Base-by-base conservation (phyloP, 2,113 vertebrate genomes). In the Brachypteracias leptosomus region DNA sequence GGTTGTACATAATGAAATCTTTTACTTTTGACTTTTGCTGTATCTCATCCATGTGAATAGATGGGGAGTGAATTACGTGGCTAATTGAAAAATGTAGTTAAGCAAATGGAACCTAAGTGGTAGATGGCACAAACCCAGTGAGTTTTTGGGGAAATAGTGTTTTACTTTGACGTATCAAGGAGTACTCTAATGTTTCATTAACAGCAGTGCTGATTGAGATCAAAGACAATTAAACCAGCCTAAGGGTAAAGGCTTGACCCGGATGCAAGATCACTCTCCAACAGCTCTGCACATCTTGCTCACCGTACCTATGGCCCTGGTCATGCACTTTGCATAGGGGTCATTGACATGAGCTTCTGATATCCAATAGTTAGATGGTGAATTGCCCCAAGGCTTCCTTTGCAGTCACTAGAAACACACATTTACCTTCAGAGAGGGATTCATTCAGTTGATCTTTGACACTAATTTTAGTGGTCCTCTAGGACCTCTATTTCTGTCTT, bases 291-390 rank as follows among this genome's bases (percentile, higher is more conserved):
- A 17, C 5, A 3, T 9, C 8, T 29, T 4, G 3, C 83, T 80
- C 22, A 2, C 54, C 19, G 1, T 42, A 35, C 11, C 33, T 20
- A 2, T 5, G n/a, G 33, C 59, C 2, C 0, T 33, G 59, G 22
- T 31, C 24, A 2, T 35, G 22, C 16, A 1, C 40, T 65, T 52
- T 11, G 24, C 12, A 5, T 7, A 20, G 19, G 11, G 10, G 19
- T 66, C 21, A 3, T 12, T 67, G 55, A 26, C 55, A 46, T 46
- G 59, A 42, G 22, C 29, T 62, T 35, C 36, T 29, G 13, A 1
- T 7, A 5, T 36, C 67, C 22, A 2, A 15, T 65, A 42, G 57
- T 25, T 19, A 25, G 19, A 22, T 7, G 7, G 31, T 38, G n/a
- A 10, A 44, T 8, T n/a, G 59, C 65, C 28, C 51, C 38, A 49